Evolutionary conservation across 1,140 invertebrate species (phyloP).

Genomic region (Macrotrachela quadricornifera): DNA sequence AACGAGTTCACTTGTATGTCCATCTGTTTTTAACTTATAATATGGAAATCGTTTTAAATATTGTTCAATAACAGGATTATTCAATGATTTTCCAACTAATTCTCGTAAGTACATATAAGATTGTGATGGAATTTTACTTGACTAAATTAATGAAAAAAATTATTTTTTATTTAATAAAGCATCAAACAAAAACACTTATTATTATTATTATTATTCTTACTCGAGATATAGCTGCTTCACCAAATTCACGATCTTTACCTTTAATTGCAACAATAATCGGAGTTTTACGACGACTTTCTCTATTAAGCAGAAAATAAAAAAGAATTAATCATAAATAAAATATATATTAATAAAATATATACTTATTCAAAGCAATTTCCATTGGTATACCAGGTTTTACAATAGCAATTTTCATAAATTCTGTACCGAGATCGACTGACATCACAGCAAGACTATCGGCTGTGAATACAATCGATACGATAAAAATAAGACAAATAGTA

Average conservation of each 20-base stretch:
- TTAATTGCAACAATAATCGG: conserved; percentile 66
- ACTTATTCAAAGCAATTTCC: conserved; percentile 91
- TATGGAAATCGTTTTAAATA: conserved; percentile 67
- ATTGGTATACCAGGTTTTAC: conserved; percentile 90
- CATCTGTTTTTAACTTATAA: conserved; percentile 53
- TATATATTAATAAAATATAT: conserved; percentile 13
- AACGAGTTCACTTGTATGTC: conserved; percentile 45
- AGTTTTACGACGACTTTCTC: conserved; percentile 85
- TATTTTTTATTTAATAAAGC: background rate
- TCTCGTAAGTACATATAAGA: conserved; percentile 68
- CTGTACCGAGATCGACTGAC: conserved; percentile 85
- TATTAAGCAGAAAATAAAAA: conserved; percentile 14
- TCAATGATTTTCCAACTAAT: conserved; percentile 63
- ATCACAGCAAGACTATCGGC: conserved; percentile 51
- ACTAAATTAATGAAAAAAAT: conserved; percentile 25
- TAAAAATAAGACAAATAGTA: no score
- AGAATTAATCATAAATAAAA: background rate
- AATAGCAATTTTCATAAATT: conserved; percentile 89
- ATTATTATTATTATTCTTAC: no score
- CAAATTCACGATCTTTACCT: conserved; percentile 70
- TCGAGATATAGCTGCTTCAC: conserved; percentile 68
- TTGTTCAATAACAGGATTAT: conserved; percentile 66
- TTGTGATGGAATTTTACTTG: conserved; percentile 62
- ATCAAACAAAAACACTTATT: conserved; percentile 4
- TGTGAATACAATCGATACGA: background rate